A percentile compares a stretch with the other conserved stretches of the same genome.
These are phyloP conservation scores for Alethe castanea DNA, from an alignment of 2,113 vertebrate species.

Conservation along the genomic window DNA sequence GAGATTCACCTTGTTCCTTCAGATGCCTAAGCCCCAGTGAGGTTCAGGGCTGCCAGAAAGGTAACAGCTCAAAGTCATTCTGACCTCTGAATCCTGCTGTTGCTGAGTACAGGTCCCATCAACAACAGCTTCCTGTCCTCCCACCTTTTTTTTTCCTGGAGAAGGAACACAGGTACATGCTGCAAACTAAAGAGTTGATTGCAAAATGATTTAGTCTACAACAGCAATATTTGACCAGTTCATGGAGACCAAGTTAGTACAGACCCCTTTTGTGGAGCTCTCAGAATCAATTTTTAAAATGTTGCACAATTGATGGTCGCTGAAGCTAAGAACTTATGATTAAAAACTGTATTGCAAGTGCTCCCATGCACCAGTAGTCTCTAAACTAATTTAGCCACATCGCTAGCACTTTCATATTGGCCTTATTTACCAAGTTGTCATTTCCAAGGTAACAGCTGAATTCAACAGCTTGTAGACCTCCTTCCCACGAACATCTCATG, in stretches of 20 bases:
- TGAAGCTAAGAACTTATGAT: not conserved
- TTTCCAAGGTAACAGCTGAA: slow-evolving; percentile 1
- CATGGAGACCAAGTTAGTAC: not conserved
- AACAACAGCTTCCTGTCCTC: not conserved
- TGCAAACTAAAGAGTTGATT: not conserved
- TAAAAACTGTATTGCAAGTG: not conserved
- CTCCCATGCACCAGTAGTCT: not conserved
- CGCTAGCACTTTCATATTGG: not conserved
- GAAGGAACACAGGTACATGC: not conserved
- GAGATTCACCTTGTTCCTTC: not conserved
- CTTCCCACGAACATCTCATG: not conserved
- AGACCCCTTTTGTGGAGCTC: not conserved
- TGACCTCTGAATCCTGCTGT: not conserved
- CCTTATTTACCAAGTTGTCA: not conserved
- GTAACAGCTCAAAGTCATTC: not conserved
- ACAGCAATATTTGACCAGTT: not conserved
- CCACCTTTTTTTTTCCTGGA: not conserved
- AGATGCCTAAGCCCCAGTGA: not conserved
- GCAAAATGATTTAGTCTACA: not conserved
- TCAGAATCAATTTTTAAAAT: not conserved
- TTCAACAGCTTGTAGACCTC: not conserved
- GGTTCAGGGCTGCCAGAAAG: not conserved
- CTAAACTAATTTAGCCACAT: not conserved
- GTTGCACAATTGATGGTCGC: not conserved
- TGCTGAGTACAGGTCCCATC: not conserved